These are phyloP conservation scores for Tridacna crocea DNA, from an alignment of 2,888 invertebrate genomes.

Conservation along the genomic window DNA sequence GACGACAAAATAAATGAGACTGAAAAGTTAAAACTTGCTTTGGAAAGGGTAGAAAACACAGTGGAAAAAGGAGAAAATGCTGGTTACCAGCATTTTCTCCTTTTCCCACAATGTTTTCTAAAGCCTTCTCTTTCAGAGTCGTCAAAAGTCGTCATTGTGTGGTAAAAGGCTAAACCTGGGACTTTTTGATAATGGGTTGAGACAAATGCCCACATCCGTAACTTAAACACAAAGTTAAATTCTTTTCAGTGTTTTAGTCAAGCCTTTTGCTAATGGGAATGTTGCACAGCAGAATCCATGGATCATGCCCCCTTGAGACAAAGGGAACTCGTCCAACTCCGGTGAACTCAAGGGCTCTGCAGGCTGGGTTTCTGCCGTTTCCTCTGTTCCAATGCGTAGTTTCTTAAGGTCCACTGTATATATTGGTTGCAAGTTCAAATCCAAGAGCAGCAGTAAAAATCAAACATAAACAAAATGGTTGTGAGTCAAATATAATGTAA, in stretches of 20 bases:
- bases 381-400: slow-evolving; percentile 77
- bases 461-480: not conserved
- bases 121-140: too few species aligned
- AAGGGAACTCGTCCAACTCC: slow-evolving; percentile 79
- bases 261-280: slow-evolving; percentile 79
- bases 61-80: too few species aligned
- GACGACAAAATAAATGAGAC: too few species aligned
- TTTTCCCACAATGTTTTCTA: too few species aligned
- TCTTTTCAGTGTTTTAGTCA: slow-evolving; percentile 78
- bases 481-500: not conserved
- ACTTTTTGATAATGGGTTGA: too few species aligned
- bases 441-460: slow-evolving; percentile 25
- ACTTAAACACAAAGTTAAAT: slow-evolving; percentile 45
- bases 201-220: too few species aligned
- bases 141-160: too few species aligned
- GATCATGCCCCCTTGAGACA: slow-evolving; percentile 74
- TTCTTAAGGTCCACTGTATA: slow-evolving; percentile 82
- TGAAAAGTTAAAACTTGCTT: too few species aligned
- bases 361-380: slow-evolving; percentile 67
- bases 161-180: too few species aligned
- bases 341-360: slow-evolving; percentile 77
- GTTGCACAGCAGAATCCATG: slow-evolving; percentile 81
- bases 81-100: too few species aligned
- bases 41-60: too few species aligned
- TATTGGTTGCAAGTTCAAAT: not conserved